Evolutionary conservation across 2,113 vertebrate species (phyloP), one percentile per base, ranked within the genome.

Genomic region (Barnardius zonarius): DNA sequence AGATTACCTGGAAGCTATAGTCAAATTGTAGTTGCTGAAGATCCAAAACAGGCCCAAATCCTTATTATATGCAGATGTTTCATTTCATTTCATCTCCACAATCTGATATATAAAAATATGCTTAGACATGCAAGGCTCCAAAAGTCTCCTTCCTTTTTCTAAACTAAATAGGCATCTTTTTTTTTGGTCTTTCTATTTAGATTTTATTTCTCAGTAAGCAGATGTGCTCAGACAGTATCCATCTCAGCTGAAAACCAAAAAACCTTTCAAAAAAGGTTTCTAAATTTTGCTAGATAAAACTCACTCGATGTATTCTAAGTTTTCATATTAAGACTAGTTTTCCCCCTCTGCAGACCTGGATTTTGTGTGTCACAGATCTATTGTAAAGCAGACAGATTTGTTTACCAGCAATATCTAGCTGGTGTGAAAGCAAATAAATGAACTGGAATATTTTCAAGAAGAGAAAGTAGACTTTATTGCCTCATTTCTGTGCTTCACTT

Each of bases 51-150:
- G 92, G 94, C 31, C 14, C 27, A 72, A 72, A 64, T 49, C 30
- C 64, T 94, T 82, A 90, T 81, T 91, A 44, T 31, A 88, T 31
- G 8, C 41, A 69, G 88, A 76, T 95, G 87, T 66, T 94, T 94
- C 51, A 66, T 90, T 93, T 91, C 41, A 89, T 23, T 79, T 84
- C n/a, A 86, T 81, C 68, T 62, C 68, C 31, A 44, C 61, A 75
- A 52, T 30, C 43, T 69, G 62, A 57, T 88, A 61, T 35, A 84
- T 63, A 79, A 86, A 93, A 94, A 88, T 41, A 41, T 35, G 41
- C 28, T 83, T 85, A 77, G 72, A 67, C 69, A 18, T 86, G 20
- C 49, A 90, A 92, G 59, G 54, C 46, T 88, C 85, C 37, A 91
- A 94, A 92, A 78, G 0, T 5, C 44, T 86, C 69, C 79, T 92